phyloP scores from a whole-genome alignment of 1,140 invertebrate genomes.

The Zaprionus gabonicus region DNA sequence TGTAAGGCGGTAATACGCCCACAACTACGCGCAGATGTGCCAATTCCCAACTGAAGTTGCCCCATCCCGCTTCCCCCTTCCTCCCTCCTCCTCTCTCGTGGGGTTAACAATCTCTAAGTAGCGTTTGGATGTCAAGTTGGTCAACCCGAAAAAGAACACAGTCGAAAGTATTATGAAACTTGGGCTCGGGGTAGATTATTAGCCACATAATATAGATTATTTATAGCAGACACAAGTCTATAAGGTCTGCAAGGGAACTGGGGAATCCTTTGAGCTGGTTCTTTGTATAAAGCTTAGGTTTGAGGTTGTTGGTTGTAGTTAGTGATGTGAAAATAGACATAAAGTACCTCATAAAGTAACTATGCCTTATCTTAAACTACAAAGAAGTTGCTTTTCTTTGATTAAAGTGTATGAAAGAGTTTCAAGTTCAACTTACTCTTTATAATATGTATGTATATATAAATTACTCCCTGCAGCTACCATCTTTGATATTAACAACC shows the following conservation, averaged over 20 bases:
- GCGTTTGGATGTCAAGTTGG: conserved; percentile 35
- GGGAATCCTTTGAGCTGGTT: too few relatives aligned
- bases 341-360: too few relatives aligned
- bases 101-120: conserved; percentile 30
- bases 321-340: too few relatives aligned
- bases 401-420: background rate
- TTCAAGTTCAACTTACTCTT: background rate
- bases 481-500: conserved; percentile 7
- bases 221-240: background rate
- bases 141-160: conserved; percentile 1
- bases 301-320: too few relatives aligned
- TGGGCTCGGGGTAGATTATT: background rate
- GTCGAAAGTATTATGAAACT: conserved; percentile 2
- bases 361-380: too few relatives aligned
- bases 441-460: background rate
- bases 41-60: conserved; percentile 37
- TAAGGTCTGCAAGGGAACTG: background rate
- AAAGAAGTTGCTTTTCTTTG: background rate
- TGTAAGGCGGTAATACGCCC: conserved; percentile 59
- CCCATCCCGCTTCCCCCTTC: background rate
- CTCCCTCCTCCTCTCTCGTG: background rate
- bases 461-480: background rate
- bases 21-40: conserved; percentile 54
- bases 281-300: too few relatives aligned
- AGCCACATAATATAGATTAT: background rate